Percentiles rank a stretch among this genome's conserved stretches.
Conservation (phyloP, 2,888 invertebrate species). For the Sesia bembeciformis region DNA sequence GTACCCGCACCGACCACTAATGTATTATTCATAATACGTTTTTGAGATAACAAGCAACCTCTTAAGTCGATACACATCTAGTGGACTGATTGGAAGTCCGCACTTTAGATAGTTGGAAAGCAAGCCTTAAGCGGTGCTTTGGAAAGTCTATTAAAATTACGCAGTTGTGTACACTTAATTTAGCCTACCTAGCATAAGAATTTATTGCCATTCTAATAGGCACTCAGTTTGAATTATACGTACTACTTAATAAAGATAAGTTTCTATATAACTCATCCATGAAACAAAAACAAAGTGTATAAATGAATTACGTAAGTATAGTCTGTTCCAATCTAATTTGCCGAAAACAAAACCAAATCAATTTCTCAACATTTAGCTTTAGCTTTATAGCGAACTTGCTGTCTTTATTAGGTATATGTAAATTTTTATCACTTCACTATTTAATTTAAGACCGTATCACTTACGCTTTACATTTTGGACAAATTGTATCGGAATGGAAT, state of each 20-base stretch:
- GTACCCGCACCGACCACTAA: slow-evolving; percentile 54
- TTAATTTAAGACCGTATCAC: too few relatives aligned
- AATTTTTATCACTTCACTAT: too few relatives aligned
- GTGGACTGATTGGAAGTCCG: slow-evolving; percentile 55
- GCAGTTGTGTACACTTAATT: slow-evolving; percentile 1
- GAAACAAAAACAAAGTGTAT: too few relatives aligned
- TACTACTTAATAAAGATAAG: neutral
- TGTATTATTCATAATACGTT: slow-evolving; percentile 74
- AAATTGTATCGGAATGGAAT: too few relatives aligned
- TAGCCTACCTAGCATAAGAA: neutral
- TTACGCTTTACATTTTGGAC: too few relatives aligned
- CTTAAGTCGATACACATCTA: slow-evolving; percentile 70
- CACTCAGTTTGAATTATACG: neutral
- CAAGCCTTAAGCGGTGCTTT: slow-evolving; percentile 24
- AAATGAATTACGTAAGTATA: too few relatives aligned
- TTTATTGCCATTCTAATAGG: neutral
- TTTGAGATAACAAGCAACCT: slow-evolving; percentile 71
- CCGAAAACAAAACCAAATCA: too few relatives aligned
- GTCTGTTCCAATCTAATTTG: too few relatives aligned
- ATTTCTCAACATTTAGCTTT: too few relatives aligned
- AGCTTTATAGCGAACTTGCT: too few relatives aligned
- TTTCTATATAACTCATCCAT: neutral
- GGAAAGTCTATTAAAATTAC: slow-evolving; percentile 49
- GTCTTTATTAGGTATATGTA: too few relatives aligned
- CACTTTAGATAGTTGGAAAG: slow-evolving; percentile 34